Base-by-base conservation (phyloP, 2,888 invertebrate species). In the Allygus modestus region DNA sequence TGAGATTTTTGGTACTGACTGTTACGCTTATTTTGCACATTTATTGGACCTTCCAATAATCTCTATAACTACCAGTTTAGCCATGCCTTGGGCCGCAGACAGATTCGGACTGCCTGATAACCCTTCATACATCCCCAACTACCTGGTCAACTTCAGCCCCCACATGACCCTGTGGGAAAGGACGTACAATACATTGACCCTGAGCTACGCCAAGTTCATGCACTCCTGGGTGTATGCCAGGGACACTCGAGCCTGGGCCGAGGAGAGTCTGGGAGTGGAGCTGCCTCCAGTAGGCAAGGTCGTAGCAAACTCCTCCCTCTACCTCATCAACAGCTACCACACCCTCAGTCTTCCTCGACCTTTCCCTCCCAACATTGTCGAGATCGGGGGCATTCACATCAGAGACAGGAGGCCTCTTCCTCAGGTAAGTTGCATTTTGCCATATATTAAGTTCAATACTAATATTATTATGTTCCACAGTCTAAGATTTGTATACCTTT, bases 361-460 rank as follows among this genome's bases (percentile, higher is more conserved):
- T 0, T 90, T 91, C 33, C 90, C 92, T 1, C 93, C 93, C 0
- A 93, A 92, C 88, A 90, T 93, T 85, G 89, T 93, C 0, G 92
- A 93, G 88, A 91, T 94, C 77, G 93, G 93, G 23, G 93, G 93
- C 33, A 88, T 91, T 71, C 93, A 94, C 89, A 28, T 86, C 15
- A 86, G 73, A 54, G 61, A 71, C 0, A 58, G 82, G 11, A 65
- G 71, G 61, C 84, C 77, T 26, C 77, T 87, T 20, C 85, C 86
- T 17, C 31, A 85, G 84, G 87, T 87, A 82, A 83, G 65, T 84
- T 82, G n/a, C n/a, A n/a, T n/a, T n/a, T n/a, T n/a, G n/a, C n/a
- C n/a, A n/a, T n/a, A n/a, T n/a, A n/a, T n/a, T n/a, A n/a, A n/a
- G n/a, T n/a, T n/a, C n/a, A n/a, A n/a, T n/a, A n/a, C n/a, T n/a